A percentile compares a stretch with the other conserved stretches of the same genome.
Conservation (phyloP, 2,888 invertebrate genomes). For the Flabesymbios commensalis region DNA sequence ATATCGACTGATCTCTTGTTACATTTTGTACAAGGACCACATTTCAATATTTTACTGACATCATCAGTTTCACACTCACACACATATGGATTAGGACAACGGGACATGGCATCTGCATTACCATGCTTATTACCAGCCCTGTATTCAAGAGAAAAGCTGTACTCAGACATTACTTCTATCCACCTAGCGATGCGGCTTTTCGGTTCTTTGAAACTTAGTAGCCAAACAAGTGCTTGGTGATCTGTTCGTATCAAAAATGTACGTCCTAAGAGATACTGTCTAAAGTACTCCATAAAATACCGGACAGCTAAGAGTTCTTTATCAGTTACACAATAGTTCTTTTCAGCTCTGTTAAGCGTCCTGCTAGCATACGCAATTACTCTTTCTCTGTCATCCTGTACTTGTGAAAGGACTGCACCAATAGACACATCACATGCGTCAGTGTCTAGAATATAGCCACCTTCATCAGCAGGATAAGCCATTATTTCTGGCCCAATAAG, state of each 20-base stretch:
- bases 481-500: constrained; percentile 22
- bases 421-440: constrained; percentile 17
- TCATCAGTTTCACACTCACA: too few species aligned
- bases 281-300: constrained; percentile 33
- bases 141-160: constrained; percentile 1
- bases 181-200: constrained; percentile 21
- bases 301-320: constrained; percentile 24
- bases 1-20: too few species aligned
- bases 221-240: constrained; percentile 35
- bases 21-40: too few species aligned
- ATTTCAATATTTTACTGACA: too few species aligned
- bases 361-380: constrained; percentile 24
- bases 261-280: constrained; percentile 34
- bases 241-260: constrained; percentile 35
- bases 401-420: constrained; percentile 23
- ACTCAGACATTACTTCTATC: constrained; percentile 4
- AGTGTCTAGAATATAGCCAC: constrained; percentile 14
- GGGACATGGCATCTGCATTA: constrained; percentile 11
- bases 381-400: constrained; percentile 18
- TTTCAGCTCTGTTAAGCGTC: constrained; percentile 11
- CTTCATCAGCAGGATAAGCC: constrained; percentile 8
- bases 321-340: constrained; percentile 24
- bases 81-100: too few species aligned
- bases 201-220: constrained; percentile 24
- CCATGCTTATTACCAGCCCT: background rate